A percentile compares a stretch with the other conserved stretches of the same genome.
Conservation (phyloP, 2,113 vertebrate species). For the Sturnira hondurensis region DNA sequence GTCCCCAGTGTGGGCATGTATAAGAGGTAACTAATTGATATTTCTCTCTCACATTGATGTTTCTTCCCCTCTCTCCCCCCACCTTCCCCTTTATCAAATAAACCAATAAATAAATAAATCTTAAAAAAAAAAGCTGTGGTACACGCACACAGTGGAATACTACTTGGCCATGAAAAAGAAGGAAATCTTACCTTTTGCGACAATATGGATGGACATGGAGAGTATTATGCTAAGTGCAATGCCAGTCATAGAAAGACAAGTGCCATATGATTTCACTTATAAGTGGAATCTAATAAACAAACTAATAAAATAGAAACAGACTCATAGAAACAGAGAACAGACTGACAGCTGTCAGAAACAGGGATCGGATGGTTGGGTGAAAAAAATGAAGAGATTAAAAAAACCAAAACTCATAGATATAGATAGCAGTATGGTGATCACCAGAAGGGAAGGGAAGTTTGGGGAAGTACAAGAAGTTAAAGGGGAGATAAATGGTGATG, state of each 20-base stretch:
- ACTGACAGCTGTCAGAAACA: neutral
- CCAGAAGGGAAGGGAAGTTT: neutral
- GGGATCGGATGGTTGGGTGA: neutral
- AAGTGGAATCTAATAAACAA: too few species aligned
- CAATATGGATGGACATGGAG: neutral
- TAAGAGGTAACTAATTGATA: too few species aligned
- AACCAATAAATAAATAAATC: too few species aligned
- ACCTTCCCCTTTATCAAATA: too few species aligned
- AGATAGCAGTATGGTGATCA: neutral
- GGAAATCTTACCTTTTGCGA: neutral
- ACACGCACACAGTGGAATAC: neutral
- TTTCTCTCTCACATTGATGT: too few species aligned
- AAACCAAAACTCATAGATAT: neutral
- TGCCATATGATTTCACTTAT: too few species aligned
- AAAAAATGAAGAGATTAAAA: neutral
- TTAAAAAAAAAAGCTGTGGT: too few species aligned
- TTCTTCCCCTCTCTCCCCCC: too few species aligned
- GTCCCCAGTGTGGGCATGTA: too few species aligned
- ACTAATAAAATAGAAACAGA: neutral
- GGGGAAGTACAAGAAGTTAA: neutral
- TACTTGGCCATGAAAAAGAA: neutral
- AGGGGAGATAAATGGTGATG: neutral
- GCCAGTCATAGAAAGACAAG: too few species aligned
- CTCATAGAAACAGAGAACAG: neutral
- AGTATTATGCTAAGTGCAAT: too few species aligned